A percentile compares a stretch with the other conserved stretches of the same genome.
Evolutionary conservation across 2,113 vertebrate genomes (phyloP).

Genomic region (Hemiprocne comata): DNA sequence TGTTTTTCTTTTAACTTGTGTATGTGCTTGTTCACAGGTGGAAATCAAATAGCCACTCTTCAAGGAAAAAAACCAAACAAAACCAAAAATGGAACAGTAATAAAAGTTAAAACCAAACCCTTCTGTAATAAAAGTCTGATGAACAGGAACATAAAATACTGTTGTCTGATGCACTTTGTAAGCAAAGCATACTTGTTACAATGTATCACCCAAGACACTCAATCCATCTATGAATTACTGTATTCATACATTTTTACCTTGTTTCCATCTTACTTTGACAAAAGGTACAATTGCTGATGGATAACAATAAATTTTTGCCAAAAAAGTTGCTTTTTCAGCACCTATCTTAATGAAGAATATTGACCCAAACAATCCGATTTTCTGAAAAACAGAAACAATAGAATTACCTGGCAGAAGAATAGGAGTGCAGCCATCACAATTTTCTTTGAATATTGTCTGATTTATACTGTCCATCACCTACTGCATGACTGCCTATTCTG

Average conservation of each 20-base stretch:
- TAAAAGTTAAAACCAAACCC: background rate
- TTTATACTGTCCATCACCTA: background rate
- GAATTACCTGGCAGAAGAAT: background rate
- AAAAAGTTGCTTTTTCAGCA: background rate
- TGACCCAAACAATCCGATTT: background rate
- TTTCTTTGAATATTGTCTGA: background rate
- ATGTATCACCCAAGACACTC: background rate
- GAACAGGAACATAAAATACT: background rate
- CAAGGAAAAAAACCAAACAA: background rate
- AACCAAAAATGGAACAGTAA: background rate
- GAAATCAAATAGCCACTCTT: background rate
- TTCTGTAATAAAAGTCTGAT: background rate
- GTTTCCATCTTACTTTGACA: background rate
- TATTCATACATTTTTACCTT: background rate
- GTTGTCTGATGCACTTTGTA: background rate
- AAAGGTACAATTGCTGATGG: background rate
- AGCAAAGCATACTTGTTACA: background rate
- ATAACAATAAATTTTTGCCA: background rate
- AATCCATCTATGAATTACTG: background rate
- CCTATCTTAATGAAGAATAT: background rate
- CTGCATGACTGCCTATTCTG: background rate
- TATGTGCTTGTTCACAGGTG: background rate
- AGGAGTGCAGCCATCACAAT: background rate
- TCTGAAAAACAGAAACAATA: background rate
- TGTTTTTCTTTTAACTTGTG: background rate